Evolutionary conservation across 2,113 vertebrate genomes (phyloP), one percentile per base, ranked within the genome.

Genomic region (Marcusenius ussheri): DNA sequence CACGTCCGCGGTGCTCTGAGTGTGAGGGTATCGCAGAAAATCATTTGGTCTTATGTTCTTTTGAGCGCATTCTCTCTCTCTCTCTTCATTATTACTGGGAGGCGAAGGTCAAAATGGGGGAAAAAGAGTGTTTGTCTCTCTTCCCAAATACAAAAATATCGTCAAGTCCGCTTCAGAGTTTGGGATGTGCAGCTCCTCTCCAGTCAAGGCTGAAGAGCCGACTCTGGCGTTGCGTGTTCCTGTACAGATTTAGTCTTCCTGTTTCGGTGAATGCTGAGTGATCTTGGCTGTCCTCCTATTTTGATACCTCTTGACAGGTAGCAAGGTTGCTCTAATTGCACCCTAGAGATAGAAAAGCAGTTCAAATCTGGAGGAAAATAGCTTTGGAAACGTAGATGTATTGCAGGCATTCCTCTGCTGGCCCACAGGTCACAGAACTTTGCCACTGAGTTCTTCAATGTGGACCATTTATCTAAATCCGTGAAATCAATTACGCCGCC

Each of bases 401-500:
- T 3, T 42, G 5, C 11, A 15, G 31, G 10, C 27, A 56, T 45
- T 11, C 88, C 49, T 5, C 10, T 3, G 0, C 31, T 49, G 39
- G 10, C 35, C 88, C 50, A 53, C 13, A 11, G n/a, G 83, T 80
- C 21, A 5, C 70, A 27, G 21, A 45, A 50, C 50, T 24, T 56
- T 39, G 17, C 45, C 49, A 46, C 3, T 3, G 21, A 83, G 50
- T 80, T 88, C 39, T 87, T 85, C 85, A 91, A 88, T 50, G 50
- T 7, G 10, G 70, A 84, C 77, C 39, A 90, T 90, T 17, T 88
- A 92, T 91, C 70, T 90, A 91, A 91, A 92, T 88, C 88, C 88
- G 89, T 83, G 27, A 93, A 92, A 93, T 93, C 91, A 92, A 90
- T 93, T 88, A 90, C 77, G 86, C 83, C 62, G 77, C 50, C 50